Conservation (phyloP, 2,113 vertebrate genomes). For the Crypturellus undulatus region DNA sequence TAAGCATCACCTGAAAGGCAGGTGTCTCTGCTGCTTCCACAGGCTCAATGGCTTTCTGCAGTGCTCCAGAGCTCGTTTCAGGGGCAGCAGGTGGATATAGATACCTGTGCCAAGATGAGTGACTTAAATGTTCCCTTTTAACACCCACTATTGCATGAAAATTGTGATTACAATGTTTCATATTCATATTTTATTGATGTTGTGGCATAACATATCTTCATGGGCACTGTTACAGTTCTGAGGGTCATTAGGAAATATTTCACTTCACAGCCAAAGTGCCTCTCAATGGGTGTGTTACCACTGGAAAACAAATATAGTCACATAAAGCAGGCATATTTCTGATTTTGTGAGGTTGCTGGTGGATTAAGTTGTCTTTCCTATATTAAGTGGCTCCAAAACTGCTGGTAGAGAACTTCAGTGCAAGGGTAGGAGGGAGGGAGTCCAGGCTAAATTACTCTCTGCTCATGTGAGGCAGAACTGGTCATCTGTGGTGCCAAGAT, state of each 20-base stretch:
- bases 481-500: neutral
- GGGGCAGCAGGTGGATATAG: neutral
- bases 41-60: rapidly evolving
- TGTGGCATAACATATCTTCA: neutral
- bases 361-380: neutral
- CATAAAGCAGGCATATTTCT: neutral
- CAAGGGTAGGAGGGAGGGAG: neutral
- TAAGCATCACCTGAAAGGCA: rapidly evolving
- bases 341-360: neutral
- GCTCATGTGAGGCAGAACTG: neutral
- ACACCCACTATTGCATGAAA: neutral
- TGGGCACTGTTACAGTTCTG: neutral
- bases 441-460: neutral
- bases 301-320: neutral
- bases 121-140: neutral
- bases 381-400: rapidly evolving
- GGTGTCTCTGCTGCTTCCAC: neutral
- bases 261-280: neutral
- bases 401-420: neutral
- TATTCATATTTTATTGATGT: neutral
- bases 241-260: neutral
- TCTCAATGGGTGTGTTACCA: neutral
- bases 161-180: neutral
- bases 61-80: neutral
- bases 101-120: neutral